Percentiles rank a stretch among this genome's conserved stretches.
Conservation (phyloP, 2,113 vertebrate species). For the Coryphaenoides rupestris region DNA sequence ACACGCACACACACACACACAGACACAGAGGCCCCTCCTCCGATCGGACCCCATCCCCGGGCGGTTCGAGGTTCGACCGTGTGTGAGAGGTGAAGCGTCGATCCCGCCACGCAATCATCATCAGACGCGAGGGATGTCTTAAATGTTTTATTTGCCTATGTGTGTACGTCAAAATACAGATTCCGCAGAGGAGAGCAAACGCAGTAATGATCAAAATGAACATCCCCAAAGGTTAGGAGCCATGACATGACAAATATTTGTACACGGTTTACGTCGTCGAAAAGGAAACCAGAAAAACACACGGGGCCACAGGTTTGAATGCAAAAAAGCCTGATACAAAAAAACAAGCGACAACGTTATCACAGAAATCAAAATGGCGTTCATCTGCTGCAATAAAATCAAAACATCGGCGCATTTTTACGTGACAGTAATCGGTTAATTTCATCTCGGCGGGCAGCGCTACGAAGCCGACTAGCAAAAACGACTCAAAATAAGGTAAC, state of each 20-base stretch:
- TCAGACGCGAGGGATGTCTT: too few relatives aligned
- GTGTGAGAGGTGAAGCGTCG: constrained; percentile 24
- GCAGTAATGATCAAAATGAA: constrained; percentile 16
- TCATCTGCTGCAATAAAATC: constrained; percentile 21
- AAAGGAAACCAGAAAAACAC: constrained; percentile 26
- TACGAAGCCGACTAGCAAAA: constrained; percentile 32
- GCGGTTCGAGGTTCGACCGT: constrained; percentile 35
- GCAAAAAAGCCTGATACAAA: constrained; percentile 4
- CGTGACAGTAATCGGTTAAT: constrained; percentile 23
- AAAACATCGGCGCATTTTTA: constrained; percentile 31
- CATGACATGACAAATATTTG: constrained; percentile 13
- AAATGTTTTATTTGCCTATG: constrained; percentile 2
- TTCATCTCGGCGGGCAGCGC: constrained; percentile 21
- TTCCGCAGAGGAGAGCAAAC: not conserved
- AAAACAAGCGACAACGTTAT: constrained; percentile 15
- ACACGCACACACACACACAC: too few relatives aligned
- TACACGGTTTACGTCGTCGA: constrained; percentile 16
- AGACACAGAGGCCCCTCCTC: constrained; percentile 53
- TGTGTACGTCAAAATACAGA: constrained; percentile 6
- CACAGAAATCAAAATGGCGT: constrained; percentile 5
- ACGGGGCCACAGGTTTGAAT: constrained; percentile 22
- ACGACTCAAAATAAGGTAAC: constrained; percentile 21
- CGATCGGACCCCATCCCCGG: too few relatives aligned
- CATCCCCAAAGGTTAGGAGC: constrained; percentile 16
- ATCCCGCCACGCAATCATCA: too few relatives aligned